These are phyloP conservation scores for Mythimna impura DNA, from an alignment of 2,888 invertebrate genomes.

Conservation along the genomic window DNA sequence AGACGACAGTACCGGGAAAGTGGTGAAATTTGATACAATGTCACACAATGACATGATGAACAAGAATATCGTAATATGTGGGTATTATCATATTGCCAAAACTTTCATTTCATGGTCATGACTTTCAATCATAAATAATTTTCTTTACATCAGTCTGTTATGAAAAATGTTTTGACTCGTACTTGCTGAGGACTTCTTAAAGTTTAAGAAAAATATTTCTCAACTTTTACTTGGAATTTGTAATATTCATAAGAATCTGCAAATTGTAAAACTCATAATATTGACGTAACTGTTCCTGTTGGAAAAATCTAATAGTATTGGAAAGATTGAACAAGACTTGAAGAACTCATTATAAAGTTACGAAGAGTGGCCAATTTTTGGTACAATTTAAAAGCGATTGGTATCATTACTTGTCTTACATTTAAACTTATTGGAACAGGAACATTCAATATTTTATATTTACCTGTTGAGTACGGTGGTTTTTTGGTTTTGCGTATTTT, in stretches of 20 bases:
- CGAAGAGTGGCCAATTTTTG: conserved; percentile 66
- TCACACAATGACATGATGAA: no score
- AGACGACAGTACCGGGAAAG: no score
- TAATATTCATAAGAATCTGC: conserved; percentile 46
- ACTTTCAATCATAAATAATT: not conserved
- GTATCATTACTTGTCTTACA: no score
- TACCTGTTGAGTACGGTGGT: no score
- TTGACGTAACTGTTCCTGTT: conserved; percentile 54
- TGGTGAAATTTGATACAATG: no score
- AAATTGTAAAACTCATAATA: conserved; percentile 45
- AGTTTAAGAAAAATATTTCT: conserved; percentile 31
- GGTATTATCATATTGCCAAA: no score
- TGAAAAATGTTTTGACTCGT: conserved; percentile 12
- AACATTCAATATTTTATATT: no score
- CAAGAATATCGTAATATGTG: no score
- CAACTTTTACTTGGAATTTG: conserved; percentile 24
- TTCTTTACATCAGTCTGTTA: not conserved
- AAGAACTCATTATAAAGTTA: conserved; percentile 87
- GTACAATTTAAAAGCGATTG: conserved; percentile 42
- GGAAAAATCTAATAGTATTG: conserved; percentile 73
- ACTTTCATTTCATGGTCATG: no score
- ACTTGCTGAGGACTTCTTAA: not conserved
- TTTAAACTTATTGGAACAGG: not conserved
- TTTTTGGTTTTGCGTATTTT: no score
- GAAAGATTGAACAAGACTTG: conserved; percentile 75